phyloP scores from a whole-genome alignment of 2,797 vertebrate genomes.

The Gouania willdenowi region DNA sequence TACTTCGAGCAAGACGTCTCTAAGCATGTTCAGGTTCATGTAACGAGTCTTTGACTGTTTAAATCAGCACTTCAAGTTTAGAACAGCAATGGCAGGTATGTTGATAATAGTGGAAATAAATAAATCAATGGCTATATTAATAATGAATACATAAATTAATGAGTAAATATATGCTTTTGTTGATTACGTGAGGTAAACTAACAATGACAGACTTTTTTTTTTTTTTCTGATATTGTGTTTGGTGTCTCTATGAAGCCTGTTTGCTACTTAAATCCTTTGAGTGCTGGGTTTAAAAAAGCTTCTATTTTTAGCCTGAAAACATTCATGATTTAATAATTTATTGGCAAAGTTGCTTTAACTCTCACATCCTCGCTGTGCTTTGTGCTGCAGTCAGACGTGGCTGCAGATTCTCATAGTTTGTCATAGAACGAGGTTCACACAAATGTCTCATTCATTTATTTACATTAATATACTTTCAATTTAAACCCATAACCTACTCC shows the following conservation, averaged over 20 bases:
- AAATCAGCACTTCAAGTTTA: too few relatives aligned
- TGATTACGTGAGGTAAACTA: constrained; percentile 19
- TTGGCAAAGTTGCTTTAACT: constrained; percentile 43
- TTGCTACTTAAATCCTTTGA: constrained; percentile 38
- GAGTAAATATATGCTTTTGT: constrained; percentile 15
- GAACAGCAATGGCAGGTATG: too few relatives aligned
- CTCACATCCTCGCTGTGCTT: constrained; percentile 32
- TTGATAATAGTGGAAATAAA: too few relatives aligned
- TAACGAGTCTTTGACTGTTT: too few relatives aligned
- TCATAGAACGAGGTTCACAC: constrained; percentile 58
- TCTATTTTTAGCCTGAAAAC: constrained; percentile 60
- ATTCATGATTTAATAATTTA: constrained; percentile 58
- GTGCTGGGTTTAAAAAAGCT: constrained; percentile 44
- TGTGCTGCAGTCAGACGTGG: constrained; percentile 25
- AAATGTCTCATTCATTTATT: constrained; percentile 67
- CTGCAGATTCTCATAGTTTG: constrained; percentile 54
- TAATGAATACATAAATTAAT: too few relatives aligned
- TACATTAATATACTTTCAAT: constrained; percentile 73
- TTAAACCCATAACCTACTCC: constrained; percentile 58
- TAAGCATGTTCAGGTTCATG: too few relatives aligned
- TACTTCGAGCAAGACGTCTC: too few relatives aligned
- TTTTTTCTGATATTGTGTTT: constrained; percentile 8
- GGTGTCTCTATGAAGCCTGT: constrained; percentile 27
- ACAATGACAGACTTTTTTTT: constrained; percentile 42
- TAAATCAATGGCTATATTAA: too few relatives aligned